Conservation (phyloP, 2,888 invertebrate species). For the Eristalis tenax region DNA sequence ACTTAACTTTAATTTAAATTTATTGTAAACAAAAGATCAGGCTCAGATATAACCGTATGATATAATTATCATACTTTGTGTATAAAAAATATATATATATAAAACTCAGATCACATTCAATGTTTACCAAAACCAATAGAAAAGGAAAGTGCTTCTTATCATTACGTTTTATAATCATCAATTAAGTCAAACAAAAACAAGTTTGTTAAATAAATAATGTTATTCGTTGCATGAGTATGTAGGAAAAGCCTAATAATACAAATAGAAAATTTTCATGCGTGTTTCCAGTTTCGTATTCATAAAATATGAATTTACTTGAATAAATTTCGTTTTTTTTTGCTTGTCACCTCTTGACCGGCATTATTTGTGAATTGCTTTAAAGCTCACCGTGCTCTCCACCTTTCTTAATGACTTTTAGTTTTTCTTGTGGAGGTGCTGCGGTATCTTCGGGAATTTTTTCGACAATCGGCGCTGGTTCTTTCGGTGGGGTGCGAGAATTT, state of each 20-base stretch:
- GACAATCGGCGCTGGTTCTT: conserved; percentile 82
- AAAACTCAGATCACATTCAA: conserved; percentile 41
- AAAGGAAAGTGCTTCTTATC: conserved; percentile 16
- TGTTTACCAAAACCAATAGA: conserved; percentile 35
- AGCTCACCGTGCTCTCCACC: conserved; percentile 81
- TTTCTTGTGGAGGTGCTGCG: conserved; percentile 82
- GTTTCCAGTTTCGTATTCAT: not conserved
- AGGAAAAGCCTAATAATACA: not conserved
- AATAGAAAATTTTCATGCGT: not conserved
- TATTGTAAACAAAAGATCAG: conserved; percentile 49
- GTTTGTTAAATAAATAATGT: conserved; percentile 29
- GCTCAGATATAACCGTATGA: conserved; percentile 11
- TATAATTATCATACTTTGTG: conserved; percentile 35
- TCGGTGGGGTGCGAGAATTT: conserved; percentile 76
- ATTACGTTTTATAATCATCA: not conserved
- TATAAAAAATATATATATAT: conserved; percentile 35
- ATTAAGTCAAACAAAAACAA: conserved; percentile 22
- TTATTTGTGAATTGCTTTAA: conserved; percentile 73
- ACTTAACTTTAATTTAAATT: conserved; percentile 47
- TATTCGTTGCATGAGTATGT: conserved; percentile 35
- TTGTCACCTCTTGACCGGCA: not conserved
- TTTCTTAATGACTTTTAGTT: conserved; percentile 84
- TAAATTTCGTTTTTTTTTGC: conserved; percentile 8
- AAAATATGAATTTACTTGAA: not conserved
- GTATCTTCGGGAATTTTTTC: conserved; percentile 84